phyloP scores from a whole-genome alignment of 2,113 vertebrate species.

The Tylochromis polylepis region DNA sequence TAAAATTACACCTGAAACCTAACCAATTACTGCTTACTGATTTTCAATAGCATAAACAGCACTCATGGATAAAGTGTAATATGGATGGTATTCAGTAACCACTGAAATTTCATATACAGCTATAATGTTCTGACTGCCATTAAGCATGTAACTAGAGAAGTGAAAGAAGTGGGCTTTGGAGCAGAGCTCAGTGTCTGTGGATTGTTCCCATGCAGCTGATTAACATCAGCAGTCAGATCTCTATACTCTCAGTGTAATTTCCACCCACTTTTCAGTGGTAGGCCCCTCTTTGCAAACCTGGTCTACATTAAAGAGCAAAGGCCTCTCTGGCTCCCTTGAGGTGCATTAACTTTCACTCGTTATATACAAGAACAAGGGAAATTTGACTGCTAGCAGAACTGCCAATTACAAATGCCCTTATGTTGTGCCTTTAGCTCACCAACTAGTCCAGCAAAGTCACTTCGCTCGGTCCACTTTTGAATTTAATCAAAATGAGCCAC shows the following conservation, averaged over 20 bases:
- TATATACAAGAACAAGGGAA: slow-evolving; percentile 37
- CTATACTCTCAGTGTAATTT: slow-evolving; percentile 20
- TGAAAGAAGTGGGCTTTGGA: neutral
- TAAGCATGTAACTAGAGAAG: neutral
- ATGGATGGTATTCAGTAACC: neutral
- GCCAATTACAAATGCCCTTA: neutral
- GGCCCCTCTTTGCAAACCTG: slow-evolving; percentile 41
- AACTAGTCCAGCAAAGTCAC: neutral
- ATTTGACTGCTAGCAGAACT: slow-evolving; percentile 11
- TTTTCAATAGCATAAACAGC: neutral
- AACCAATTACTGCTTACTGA: neutral
- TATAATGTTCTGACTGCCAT: neutral
- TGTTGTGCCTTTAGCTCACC: neutral
- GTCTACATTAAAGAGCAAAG: slow-evolving; percentile 52
- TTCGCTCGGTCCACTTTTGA: neutral
- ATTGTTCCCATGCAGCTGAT: slow-evolving; percentile 31
- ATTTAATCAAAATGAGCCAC: neutral
- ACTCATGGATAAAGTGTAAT: neutral
- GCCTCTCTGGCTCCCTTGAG: slow-evolving; percentile 20
- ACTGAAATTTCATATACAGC: neutral
- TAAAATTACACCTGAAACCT: neutral
- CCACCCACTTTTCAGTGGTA: slow-evolving; percentile 7
- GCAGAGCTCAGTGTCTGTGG: neutral
- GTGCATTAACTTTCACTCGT: slow-evolving; percentile 8
- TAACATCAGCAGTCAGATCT: slow-evolving; percentile 24